Percentiles rank a stretch among this genome's conserved stretches.
These are phyloP conservation scores for Omphaloscelis lunosa DNA, from an alignment of 2,888 invertebrate genomes.

Conservation along the genomic window DNA sequence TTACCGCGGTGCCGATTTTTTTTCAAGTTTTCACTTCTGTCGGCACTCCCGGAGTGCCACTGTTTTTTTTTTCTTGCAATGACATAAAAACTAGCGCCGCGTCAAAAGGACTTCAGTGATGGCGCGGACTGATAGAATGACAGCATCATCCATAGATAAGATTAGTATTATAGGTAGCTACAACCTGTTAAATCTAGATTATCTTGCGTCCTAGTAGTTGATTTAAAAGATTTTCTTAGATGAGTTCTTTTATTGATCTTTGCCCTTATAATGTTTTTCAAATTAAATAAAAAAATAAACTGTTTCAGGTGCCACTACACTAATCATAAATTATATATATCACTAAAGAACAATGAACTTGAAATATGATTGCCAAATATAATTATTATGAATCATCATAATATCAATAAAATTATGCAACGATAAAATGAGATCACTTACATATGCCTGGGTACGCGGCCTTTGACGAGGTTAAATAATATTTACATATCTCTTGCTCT, in stretches of 20 bases:
- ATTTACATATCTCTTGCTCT: no score
- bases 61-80: no score
- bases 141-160: neutral
- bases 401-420: slow-evolving; percentile 16
- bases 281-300: neutral
- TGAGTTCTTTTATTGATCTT: no score
- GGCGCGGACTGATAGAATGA: neutral
- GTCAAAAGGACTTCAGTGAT: no score
- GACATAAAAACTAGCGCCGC: no score
- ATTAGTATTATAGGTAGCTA: neutral
- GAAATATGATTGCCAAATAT: slow-evolving; percentile 10
- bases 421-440: slow-evolving; percentile 13
- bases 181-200: neutral
- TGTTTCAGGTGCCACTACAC: neutral
- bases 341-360: slow-evolving; percentile 21
- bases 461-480: neutral
- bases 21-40: no score
- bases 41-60: no score
- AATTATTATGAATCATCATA: slow-evolving; percentile 10
- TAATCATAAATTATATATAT: neutral
- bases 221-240: neutral
- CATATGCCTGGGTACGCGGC: neutral
- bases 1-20: no score
- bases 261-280: no score
- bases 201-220: neutral